Percentiles rank a stretch among this genome's conserved stretches.
Evolutionary conservation across 2,113 vertebrate species (phyloP).

Genomic region (Scomber japonicus): DNA sequence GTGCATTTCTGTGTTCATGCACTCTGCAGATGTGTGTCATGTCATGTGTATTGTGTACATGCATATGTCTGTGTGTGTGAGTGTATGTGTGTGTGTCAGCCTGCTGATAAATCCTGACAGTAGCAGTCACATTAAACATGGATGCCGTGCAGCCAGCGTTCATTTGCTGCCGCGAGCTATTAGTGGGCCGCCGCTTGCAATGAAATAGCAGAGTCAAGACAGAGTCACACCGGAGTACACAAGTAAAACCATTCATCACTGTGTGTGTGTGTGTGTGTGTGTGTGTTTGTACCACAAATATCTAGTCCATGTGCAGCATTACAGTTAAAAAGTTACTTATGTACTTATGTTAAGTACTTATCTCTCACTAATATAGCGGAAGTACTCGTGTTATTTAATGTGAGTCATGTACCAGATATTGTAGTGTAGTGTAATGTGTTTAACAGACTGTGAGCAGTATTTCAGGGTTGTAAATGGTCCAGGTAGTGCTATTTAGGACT

Average conservation of each 20-base stretch:
- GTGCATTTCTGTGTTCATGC: background rate
- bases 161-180: conserved; percentile 28
- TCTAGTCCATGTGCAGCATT: background rate
- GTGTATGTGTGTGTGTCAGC: background rate
- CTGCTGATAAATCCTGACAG: conserved; percentile 46
- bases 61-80: background rate
- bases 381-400: background rate
- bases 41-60: background rate
- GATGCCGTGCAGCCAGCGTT: conserved; percentile 27
- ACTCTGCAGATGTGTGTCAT: background rate
- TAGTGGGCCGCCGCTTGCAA: conserved; percentile 7
- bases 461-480: background rate
- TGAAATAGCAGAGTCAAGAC: conserved; percentile 13
- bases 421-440: background rate
- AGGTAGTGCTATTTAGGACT: background rate
- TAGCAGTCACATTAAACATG: conserved; percentile 56
- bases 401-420: background rate
- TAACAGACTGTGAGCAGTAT: conserved; percentile 1
- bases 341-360: background rate
- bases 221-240: background rate
- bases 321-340: background rate
- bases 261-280: background rate
- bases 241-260: conserved; percentile 12
- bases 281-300: background rate
- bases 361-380: background rate